Conservation (phyloP, 1,140 invertebrate species). For the Rhopalosiphum maidis region DNA sequence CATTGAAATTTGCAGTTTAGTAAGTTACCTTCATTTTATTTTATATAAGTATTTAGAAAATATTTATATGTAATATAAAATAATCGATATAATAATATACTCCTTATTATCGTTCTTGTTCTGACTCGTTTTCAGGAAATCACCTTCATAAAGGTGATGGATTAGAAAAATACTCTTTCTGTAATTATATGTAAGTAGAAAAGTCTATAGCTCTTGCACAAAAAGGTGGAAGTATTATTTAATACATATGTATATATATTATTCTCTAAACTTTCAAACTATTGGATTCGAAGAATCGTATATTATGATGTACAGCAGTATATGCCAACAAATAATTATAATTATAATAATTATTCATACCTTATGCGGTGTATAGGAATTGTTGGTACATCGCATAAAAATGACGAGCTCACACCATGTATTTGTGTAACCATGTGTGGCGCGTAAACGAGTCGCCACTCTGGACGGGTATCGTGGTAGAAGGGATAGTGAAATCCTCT, state of each 20-base stretch:
- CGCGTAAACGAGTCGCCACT: not conserved
- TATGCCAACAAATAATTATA: not conserved
- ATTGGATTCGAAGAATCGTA: not conserved
- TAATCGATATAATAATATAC: too few relatives aligned
- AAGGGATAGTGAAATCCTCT: not conserved
- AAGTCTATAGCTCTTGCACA: not conserved
- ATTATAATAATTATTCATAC: too few relatives aligned
- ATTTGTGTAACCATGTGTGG: not conserved
- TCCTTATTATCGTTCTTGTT: too few relatives aligned
- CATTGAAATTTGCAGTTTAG: not conserved
- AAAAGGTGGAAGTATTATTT: not conserved
- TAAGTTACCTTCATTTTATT: not conserved
- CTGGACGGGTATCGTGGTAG: not conserved
- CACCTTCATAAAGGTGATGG: too few relatives aligned
- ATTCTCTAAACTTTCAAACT: not conserved
- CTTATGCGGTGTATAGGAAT: not conserved
- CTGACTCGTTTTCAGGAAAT: too few relatives aligned
- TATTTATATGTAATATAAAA: not conserved
- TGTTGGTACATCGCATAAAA: not conserved
- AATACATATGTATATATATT: not conserved
- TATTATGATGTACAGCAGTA: not conserved
- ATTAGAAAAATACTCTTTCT: too few relatives aligned
- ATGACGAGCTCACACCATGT: not conserved
- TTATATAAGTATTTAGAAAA: not conserved
- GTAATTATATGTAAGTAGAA: too few relatives aligned